A percentile compares a stretch with the other conserved stretches of the same genome.
Conservation (phyloP, 2,113 vertebrate genomes). For the Chaenogobius annularis region DNA sequence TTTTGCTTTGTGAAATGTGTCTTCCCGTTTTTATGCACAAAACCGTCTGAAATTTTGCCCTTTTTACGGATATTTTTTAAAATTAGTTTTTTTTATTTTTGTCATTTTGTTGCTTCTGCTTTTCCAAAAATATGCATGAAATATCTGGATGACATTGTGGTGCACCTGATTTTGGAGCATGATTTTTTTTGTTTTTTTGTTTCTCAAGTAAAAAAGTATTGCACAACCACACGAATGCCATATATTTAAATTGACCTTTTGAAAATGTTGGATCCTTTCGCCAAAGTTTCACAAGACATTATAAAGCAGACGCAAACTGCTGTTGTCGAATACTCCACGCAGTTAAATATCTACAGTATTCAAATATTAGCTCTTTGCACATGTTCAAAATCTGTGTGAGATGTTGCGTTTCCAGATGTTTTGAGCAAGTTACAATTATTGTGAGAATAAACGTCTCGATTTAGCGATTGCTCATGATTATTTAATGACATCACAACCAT, state of each 20-base stretch:
- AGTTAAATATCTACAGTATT: neutral
- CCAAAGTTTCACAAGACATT: neutral
- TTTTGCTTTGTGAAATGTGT: conserved; percentile 32
- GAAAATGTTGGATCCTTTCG: neutral
- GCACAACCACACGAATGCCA: neutral
- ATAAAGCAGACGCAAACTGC: neutral
- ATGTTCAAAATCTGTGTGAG: no score
- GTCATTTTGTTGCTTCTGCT: conserved; percentile 24
- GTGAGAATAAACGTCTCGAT: no score
- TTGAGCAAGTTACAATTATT: no score
- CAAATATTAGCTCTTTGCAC: no score
- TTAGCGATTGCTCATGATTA: no score
- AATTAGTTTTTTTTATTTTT: neutral
- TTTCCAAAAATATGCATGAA: conserved; percentile 44
- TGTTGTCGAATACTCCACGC: neutral
- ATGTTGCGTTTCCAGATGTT: no score
- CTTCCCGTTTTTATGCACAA: neutral
- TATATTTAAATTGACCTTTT: neutral
- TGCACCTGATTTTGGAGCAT: conserved; percentile 30
- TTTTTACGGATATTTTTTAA: neutral
- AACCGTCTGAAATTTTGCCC: neutral
- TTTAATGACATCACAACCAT: no score
- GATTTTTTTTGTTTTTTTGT: neutral
- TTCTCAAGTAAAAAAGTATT: neutral
- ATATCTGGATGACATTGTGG: neutral